phyloP scores from a whole-genome alignment of 2,888 invertebrate species.

The Cheiracanthium punctorium region DNA sequence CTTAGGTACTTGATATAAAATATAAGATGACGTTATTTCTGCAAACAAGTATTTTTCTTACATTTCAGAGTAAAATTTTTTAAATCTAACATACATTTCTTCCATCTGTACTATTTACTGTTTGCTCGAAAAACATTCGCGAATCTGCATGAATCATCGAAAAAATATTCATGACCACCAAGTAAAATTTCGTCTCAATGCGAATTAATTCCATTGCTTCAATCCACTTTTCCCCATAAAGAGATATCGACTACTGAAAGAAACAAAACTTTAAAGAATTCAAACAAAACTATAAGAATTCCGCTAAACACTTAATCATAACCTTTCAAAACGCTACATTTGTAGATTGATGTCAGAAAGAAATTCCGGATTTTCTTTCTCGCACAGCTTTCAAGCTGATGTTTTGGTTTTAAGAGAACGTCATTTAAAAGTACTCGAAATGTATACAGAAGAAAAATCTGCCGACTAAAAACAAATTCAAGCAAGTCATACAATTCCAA shows the following conservation, averaged over 20 bases:
- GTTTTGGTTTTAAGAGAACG: conserved; percentile 22
- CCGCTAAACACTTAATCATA: conserved; percentile 13
- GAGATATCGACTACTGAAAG: not conserved
- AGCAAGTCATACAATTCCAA: conserved; percentile 60
- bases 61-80: no score
- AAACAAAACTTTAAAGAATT: not conserved
- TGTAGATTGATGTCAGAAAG: conserved; percentile 16
- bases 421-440: conserved; percentile 31
- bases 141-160: no score
- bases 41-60: no score
- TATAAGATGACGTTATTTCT: no score
- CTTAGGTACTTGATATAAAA: no score
- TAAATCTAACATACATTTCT: no score
- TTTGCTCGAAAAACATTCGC: no score
- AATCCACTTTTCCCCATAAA: not conserved
- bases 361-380: not conserved
- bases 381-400: not conserved
- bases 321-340: conserved; percentile 8
- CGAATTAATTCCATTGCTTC: not conserved
- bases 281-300: not conserved
- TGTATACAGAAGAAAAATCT: conserved; percentile 34
- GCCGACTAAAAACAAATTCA: conserved; percentile 41
- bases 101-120: no score
- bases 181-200: not conserved
- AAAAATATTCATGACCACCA: no score